phyloP scores from a whole-genome alignment of 2,113 vertebrate species.

The Entelurus aequoreus region DNA sequence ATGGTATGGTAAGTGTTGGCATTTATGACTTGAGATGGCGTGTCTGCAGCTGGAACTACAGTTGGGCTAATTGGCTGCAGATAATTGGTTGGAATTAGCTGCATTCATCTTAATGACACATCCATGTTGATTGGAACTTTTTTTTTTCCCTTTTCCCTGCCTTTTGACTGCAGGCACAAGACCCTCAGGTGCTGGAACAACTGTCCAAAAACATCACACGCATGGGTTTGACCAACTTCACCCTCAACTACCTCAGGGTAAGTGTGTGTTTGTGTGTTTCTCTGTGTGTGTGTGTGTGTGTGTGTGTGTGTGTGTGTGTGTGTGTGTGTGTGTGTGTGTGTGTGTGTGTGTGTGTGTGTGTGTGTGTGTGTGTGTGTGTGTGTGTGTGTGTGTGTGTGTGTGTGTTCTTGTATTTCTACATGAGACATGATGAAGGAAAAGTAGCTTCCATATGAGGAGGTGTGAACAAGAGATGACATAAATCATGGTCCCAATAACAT shows the following conservation, averaged over 20 bases:
- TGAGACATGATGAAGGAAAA: no score
- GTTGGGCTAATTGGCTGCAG: conserved; percentile 38
- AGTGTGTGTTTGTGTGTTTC: conserved; percentile 29
- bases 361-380: background rate
- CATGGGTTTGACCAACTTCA: conserved; percentile 99
- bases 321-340: background rate
- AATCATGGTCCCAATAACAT: no score
- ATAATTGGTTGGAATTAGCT: conserved; percentile 29
- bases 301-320: conserved; percentile 2
- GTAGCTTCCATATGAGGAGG: no score
- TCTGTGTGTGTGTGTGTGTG: conserved; percentile 2
- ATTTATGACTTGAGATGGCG: conserved; percentile 30
- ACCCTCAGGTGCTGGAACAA: conserved; percentile 98
- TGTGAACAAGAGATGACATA: no score
- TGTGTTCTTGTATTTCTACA: background rate
- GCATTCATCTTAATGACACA: conserved; percentile 1
- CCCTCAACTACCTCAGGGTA: conserved; percentile 99
- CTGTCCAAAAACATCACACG: conserved; percentile 99
- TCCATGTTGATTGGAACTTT: background rate
- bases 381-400: conserved; percentile 1
- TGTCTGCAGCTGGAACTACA: conserved; percentile 24
- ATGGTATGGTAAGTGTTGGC: conserved; percentile 15
- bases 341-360: background rate
- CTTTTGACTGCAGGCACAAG: conserved; percentile 83
- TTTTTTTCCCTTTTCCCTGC: conserved; percentile 1